Evolutionary conservation across 2,888 invertebrate genomes (phyloP).

Genomic region (Rhorus exstirpatorius): DNA sequence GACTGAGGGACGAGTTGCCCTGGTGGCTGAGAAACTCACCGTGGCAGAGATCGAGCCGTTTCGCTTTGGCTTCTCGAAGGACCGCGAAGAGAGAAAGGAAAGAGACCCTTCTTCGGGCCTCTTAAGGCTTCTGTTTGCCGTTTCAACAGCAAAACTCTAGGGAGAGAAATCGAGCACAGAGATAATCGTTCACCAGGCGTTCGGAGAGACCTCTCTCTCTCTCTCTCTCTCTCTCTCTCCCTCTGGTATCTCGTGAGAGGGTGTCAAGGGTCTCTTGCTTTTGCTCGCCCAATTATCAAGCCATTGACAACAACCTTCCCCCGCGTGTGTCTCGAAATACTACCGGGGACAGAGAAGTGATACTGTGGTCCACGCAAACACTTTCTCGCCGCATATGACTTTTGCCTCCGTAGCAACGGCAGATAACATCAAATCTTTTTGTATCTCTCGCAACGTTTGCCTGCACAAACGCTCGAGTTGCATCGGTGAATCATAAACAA

Average conservation of each 20-base stretch:
- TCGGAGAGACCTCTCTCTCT: conserved; percentile 65
- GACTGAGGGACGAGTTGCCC: conserved; percentile 82
- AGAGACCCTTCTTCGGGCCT: conserved; percentile 51
- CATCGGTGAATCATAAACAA: conserved; percentile 81
- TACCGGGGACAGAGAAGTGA: conserved; percentile 32
- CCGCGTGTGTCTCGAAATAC: conserved; percentile 60
- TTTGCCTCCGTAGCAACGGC: conserved; percentile 32
- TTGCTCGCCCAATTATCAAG: conserved; percentile 85
- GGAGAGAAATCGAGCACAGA: conserved; percentile 67
- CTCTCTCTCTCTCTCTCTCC: conserved; percentile 43
- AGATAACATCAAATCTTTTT: conserved; percentile 63
- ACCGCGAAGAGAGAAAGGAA: conserved; percentile 37
- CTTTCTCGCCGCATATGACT: conserved; percentile 62
- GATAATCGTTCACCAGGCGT: conserved; percentile 63
- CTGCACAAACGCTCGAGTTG: neutral
- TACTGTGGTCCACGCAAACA: conserved; percentile 22
- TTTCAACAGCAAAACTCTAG: conserved; percentile 58
- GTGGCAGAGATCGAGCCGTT: conserved; percentile 66
- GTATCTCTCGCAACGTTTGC: conserved; percentile 17
- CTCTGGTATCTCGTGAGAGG: conserved; percentile 71
- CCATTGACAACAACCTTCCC: conserved; percentile 79
- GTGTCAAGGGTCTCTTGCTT: conserved; percentile 79
- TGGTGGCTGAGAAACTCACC: conserved; percentile 80
- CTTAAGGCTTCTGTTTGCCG: conserved; percentile 53
- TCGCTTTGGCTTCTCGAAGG: conserved; percentile 41